These are phyloP conservation scores for Andrena bicolor DNA, from an alignment of 2,888 invertebrate genomes.

Conservation along the genomic window DNA sequence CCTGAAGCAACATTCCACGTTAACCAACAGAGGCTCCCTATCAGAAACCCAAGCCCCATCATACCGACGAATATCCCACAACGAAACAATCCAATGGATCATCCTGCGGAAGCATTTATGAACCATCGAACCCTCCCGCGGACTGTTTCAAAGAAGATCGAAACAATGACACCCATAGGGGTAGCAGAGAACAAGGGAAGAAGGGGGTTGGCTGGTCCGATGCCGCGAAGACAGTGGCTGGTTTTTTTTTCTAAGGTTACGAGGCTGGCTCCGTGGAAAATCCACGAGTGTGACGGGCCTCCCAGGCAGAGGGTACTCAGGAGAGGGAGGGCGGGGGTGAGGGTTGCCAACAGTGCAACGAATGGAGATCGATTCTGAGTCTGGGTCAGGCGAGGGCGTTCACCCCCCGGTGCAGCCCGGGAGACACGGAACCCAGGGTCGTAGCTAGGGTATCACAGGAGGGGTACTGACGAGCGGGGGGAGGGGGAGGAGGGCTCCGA, in stretches of 20 bases:
- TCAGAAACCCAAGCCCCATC: background rate
- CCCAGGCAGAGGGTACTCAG: slow-evolving; percentile 43
- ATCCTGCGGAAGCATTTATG: no score
- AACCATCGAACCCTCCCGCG: background rate
- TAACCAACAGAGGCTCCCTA: background rate
- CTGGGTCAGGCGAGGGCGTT: slow-evolving; percentile 85
- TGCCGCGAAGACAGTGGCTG: background rate
- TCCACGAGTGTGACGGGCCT: slow-evolving; percentile 69
- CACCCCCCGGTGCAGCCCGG: slow-evolving; percentile 84
- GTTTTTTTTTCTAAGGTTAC: slow-evolving; percentile 59
- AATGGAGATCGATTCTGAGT: slow-evolving; percentile 85
- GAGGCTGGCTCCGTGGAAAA: slow-evolving; percentile 72
- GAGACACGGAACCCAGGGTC: slow-evolving; percentile 83
- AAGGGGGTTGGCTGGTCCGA: background rate
- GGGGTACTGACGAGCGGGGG: slow-evolving; percentile 61
- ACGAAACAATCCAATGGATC: no score
- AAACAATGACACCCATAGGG: background rate
- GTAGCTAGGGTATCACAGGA: slow-evolving; percentile 79
- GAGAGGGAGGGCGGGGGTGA: slow-evolving; percentile 45
- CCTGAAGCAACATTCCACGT: background rate
- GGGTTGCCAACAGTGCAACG: slow-evolving; percentile 76
- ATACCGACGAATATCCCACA: no score
- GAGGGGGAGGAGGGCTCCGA: background rate
- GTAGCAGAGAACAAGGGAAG: background rate
- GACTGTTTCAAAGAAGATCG: background rate